Percentiles rank a stretch among this genome's conserved stretches.
phyloP scores from a whole-genome alignment of 2,113 vertebrate species.

The Microtus pennsylvanicus region DNA sequence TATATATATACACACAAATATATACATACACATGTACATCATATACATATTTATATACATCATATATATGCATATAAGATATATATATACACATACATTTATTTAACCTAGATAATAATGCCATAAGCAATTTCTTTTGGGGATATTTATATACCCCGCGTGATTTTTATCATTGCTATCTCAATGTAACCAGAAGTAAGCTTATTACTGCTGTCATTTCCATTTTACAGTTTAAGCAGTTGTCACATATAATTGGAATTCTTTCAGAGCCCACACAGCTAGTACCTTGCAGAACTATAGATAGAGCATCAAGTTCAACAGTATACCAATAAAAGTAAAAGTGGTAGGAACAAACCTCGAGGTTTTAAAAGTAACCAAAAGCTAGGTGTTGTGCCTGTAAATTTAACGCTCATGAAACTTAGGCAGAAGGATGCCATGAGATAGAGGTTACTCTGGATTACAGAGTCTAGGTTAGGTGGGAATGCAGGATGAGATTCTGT shows the following conservation, averaged over 20 bases:
- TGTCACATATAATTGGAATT: not conserved
- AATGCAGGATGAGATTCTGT: not conserved
- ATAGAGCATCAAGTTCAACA: not conserved
- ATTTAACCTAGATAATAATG: too few relatives aligned
- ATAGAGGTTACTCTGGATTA: not conserved
- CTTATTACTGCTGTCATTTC: not conserved
- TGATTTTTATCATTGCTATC: too few relatives aligned
- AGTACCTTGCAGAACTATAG: not conserved
- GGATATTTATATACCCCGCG: too few relatives aligned
- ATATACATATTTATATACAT: not conserved
- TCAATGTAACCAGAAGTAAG: not conserved
- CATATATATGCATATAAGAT: not conserved
- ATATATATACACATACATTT: not conserved
- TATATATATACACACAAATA: not conserved
- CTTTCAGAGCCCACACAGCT: not conserved
- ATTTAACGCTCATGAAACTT: not conserved
- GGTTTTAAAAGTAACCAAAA: not conserved
- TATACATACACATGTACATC: not conserved
- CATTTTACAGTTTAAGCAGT: not conserved
- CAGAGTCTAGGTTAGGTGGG: not conserved
- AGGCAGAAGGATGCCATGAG: not conserved
- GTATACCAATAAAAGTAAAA: not conserved
- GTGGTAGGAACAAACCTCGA: not conserved
- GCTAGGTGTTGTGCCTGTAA: not conserved
- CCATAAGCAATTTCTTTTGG: too few relatives aligned